Conservation (phyloP, 2,888 invertebrate species). For the Osedax fenrisi region DNA sequence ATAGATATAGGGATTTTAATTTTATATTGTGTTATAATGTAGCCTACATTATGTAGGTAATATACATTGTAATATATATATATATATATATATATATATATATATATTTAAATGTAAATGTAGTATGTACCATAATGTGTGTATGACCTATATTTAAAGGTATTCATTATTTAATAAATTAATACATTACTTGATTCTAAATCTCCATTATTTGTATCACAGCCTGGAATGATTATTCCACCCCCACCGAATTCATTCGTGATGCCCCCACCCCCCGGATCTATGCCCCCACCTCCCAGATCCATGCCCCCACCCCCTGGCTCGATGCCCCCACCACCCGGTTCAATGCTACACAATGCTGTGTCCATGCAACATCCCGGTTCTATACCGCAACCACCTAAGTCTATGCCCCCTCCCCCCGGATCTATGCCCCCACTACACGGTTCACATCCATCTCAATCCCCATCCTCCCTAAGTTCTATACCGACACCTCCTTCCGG, state of each 20-base stretch:
- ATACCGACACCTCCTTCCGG: conserved; percentile 28
- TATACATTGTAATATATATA: no score
- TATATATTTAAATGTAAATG: no score
- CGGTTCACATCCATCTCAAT: conserved; percentile 38
- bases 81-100: no score
- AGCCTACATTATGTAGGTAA: no score
- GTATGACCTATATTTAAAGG: no score
- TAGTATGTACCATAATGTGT: no score
- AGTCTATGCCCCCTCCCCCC: neutral
- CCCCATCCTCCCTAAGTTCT: conserved; percentile 33
- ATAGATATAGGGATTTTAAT: no score
- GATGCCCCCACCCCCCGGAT: conserved; percentile 37
- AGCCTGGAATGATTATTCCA: conserved; percentile 36
- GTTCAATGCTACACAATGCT: conserved; percentile 36
- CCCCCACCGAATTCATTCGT: conserved; percentile 29
- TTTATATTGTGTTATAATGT: no score
- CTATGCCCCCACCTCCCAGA: conserved; percentile 38
- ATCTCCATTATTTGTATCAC: no score
- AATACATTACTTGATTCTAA: no score
- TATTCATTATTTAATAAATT: no score
- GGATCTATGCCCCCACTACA: conserved; percentile 29
- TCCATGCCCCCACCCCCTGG: conserved; percentile 2
- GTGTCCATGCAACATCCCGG: conserved; percentile 35
- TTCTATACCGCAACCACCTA: conserved; percentile 38
- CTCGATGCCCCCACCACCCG: conserved; percentile 33